These are phyloP conservation scores for Polydrusus cervinus DNA, from an alignment of 2,888 invertebrate species.

Conservation along the genomic window DNA sequence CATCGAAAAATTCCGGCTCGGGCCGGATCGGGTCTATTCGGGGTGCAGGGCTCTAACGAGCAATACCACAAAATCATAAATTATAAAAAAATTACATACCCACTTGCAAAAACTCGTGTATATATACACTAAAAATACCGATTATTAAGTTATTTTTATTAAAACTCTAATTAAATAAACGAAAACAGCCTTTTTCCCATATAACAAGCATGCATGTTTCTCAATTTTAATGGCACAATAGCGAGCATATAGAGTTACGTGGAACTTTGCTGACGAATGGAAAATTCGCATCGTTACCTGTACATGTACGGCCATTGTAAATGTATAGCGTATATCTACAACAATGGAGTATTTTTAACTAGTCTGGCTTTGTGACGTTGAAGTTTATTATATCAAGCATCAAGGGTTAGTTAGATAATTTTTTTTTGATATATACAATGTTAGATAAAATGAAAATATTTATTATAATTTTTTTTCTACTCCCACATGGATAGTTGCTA, in stretches of 20 bases:
- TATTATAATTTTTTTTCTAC: too few relatives aligned
- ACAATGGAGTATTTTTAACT: background rate
- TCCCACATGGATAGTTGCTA: too few relatives aligned
- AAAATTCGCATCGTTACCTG: constrained; percentile 37
- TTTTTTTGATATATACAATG: too few relatives aligned
- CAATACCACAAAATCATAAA: too few relatives aligned
- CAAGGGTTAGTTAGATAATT: background rate
- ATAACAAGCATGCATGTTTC: constrained; percentile 30
- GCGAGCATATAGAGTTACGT: constrained; percentile 30
- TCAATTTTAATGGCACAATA: constrained; percentile 36
- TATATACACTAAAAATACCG: too few relatives aligned
- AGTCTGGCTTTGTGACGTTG: background rate
- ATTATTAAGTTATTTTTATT: background rate
- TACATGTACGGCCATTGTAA: constrained; percentile 12
- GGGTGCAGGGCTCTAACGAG: too few relatives aligned
- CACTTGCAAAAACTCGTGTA: too few relatives aligned
- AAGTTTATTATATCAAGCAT: background rate
- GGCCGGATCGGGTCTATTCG: too few relatives aligned
- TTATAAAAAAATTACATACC: too few relatives aligned
- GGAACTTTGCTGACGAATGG: constrained; percentile 27
- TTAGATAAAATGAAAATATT: too few relatives aligned
- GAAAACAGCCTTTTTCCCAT: background rate
- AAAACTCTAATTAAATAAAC: too few relatives aligned
- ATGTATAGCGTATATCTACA: background rate
- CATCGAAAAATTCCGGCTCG: too few relatives aligned